Base-by-base conservation (phyloP, 1,140 invertebrate genomes). In the Arctopsyche grandis region DNA sequence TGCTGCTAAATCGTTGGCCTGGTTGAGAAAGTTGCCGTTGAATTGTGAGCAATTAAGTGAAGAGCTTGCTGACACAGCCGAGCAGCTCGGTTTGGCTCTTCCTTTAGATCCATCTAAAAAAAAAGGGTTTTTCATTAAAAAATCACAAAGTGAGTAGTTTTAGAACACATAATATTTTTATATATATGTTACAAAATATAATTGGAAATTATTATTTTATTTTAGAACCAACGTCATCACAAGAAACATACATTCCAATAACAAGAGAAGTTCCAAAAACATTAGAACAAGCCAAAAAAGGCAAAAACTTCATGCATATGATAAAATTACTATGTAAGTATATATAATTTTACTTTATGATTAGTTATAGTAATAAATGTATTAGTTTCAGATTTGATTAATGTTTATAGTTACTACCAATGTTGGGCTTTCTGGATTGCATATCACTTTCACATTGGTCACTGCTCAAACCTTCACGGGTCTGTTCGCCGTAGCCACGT, bases 401-500 rank as follows among this genome's bases (percentile, higher is more conserved):
- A 56, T 29, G 24, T 38, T 38, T 56, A 19, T 58, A 81, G 80
- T 81, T 14, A 19, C 52, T 3, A 78, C 56, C 5, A 56, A 75
- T 60, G 29, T 38, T 38, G 29, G 29, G 7, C 29, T 1, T 38
- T 38, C 29, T 52, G 78, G 78, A 44, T 44, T 81, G 43, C 56
- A 75, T 26, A 38, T 81, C 12, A 66, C 52, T 38, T 4, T 79
- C 4, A 58, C 69, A 16, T 24, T 79, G 12, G 48, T 77, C 0
- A 38, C 52, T 14, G 66, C 38, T 7, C 80, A 81, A 69, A 66
- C 75, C 7, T 24, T 81, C 9, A 81, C 79, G 66, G 80, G 80
- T 5, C 69, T 81, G 0, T 66, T 75, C 5, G 78, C 78, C n/a
- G 58, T 81, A 12, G 69, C 78, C 5, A 26, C 82, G 60, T 92